Conservation (phyloP, 2,888 invertebrate species). For the Crossocerus cetratus region DNA sequence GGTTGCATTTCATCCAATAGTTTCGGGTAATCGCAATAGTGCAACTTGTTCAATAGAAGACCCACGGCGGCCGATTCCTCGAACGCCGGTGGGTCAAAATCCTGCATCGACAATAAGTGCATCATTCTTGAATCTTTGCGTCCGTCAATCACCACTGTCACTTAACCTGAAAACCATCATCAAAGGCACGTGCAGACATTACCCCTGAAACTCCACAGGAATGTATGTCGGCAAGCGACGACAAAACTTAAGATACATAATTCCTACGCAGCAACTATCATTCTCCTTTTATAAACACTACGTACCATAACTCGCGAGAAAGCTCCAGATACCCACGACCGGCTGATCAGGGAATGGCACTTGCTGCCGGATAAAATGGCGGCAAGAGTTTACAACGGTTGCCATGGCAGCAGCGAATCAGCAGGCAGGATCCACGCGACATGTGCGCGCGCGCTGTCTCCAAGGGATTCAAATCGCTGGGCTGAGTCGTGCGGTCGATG, state of each 20-base stretch:
- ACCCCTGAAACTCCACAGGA: too few species aligned
- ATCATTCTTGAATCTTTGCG: conserved; percentile 51
- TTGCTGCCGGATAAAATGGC: conserved; percentile 43
- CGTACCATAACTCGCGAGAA: too few species aligned
- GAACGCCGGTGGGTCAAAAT: conserved; percentile 61
- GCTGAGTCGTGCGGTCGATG: neutral
- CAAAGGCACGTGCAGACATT: neutral
- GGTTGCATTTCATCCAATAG: conserved; percentile 68
- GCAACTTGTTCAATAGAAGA: conserved; percentile 49
- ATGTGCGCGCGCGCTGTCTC: conserved; percentile 25
- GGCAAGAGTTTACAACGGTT: conserved; percentile 39
- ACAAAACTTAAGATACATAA: too few species aligned
- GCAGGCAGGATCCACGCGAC: neutral
- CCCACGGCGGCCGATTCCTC: conserved; percentile 62
- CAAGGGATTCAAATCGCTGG: conserved; percentile 26
- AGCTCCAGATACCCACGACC: too few species aligned
- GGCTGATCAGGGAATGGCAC: too few species aligned
- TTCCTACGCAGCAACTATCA: too few species aligned
- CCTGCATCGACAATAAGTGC: conserved; percentile 65
- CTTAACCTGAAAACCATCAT: conserved; percentile 31
- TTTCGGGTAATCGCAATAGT: conserved; percentile 62
- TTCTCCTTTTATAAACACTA: too few species aligned
- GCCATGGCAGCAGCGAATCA: conserved; percentile 41
- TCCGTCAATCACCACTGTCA: neutral
- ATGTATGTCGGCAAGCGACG: too few species aligned